A percentile compares a stretch with the other conserved stretches of the same genome.
Conservation (phyloP, 2,113 vertebrate genomes). For the Callionymus lyra region DNA sequence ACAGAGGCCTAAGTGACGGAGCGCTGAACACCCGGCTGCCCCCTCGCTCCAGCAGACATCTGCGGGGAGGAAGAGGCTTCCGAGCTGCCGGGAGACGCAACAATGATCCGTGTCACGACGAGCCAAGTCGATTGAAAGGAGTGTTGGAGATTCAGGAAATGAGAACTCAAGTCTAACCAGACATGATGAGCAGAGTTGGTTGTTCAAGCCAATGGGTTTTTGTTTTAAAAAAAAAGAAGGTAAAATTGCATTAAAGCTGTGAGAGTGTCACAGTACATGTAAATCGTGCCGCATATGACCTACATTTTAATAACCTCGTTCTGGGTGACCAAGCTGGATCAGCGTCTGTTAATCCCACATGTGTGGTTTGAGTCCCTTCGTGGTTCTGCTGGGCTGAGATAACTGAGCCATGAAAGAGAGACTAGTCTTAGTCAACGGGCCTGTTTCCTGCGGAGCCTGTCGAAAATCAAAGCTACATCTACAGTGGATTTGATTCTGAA, state of each 20-base stretch:
- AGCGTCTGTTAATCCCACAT: slow-evolving; percentile 7
- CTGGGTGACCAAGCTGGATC: slow-evolving; percentile 1
- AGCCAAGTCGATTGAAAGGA: no score
- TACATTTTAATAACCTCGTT: slow-evolving; percentile 5
- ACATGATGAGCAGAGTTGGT: not conserved
- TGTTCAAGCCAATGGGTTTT: not conserved
- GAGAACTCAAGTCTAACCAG: not conserved
- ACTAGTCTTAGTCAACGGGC: not conserved
- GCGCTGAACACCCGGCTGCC: no score
- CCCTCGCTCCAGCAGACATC: no score
- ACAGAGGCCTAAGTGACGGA: no score
- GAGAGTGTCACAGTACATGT: not conserved
- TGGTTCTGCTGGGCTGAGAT: not conserved
- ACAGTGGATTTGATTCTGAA: not conserved
- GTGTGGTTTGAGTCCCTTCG: not conserved
- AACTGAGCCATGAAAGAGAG: not conserved
- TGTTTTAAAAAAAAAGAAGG: no score
- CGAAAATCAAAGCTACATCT: no score
- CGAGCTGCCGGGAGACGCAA: no score
- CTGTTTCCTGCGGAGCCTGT: not conserved
- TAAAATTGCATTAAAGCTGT: no score
- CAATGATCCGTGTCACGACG: no score
- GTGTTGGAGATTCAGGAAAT: not conserved
- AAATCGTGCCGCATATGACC: slow-evolving; percentile 1
- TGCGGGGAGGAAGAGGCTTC: no score